Base-by-base conservation (phyloP, 1,140 invertebrate genomes). In the Drosophila pandora region DNA sequence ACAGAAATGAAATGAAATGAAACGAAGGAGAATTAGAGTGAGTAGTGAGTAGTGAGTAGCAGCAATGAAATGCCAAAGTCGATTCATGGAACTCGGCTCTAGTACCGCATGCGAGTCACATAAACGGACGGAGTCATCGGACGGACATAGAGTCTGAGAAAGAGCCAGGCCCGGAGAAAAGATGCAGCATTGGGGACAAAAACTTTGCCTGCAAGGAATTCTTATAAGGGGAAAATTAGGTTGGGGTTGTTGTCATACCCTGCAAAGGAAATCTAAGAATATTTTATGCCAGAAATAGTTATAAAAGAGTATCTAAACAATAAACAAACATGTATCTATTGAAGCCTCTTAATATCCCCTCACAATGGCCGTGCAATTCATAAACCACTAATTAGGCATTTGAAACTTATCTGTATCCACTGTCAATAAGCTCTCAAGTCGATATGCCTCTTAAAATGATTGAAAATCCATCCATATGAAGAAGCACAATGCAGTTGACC, bases 31-130 rank as follows among this genome's bases (percentile, higher is more conserved):
- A 57, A 59, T 58, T 62, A 70, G 37, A 55, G 17, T 49, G 65
- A 59, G 17, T 28, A 22, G 17, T 49, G 65, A 59, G 17, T 28
- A 22, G 17, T 17, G 17, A 17, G 39, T 23, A 49, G 47, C 54
- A 65, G 25, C 25, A 39, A 78, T 67, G 54, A 75, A 64, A 75
- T 52, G 48, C 28, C 54, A 34, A 39, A 48, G 71, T 62, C 50
- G 39, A 55, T 61, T 62, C 68, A 73, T 49, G 49, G 69, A 62
- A 63, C 30, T 23, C 30, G 53, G 48, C 39, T 37, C 49, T 57
- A 39, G 69, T 50, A 47, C 37, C 13, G 62, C 58, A 81, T 81
- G 62, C 79, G 50, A 65, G 79, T 82, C 79, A 82, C 74, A 81
- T 81, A 81, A 59, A 28, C 48, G 41, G 49, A 56, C 49, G 25